These are phyloP conservation scores for Pterophyllum scalare DNA, from an alignment of 2,113 vertebrate species.

Conservation along the genomic window DNA sequence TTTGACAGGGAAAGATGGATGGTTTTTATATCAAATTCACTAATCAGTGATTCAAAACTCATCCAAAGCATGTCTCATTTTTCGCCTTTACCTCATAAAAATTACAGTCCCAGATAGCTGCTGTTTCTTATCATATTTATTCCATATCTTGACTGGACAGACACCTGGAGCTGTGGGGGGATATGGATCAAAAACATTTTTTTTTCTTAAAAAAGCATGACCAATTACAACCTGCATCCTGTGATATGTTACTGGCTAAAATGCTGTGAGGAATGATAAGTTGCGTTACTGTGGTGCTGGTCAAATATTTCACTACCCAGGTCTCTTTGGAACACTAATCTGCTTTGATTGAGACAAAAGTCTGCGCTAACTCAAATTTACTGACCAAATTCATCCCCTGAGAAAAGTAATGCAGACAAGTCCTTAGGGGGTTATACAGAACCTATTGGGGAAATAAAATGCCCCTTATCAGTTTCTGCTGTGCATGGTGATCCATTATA, in stretches of 20 bases:
- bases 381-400: constrained; percentile 4
- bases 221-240: neutral
- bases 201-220: neutral
- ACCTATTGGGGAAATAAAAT: constrained; percentile 1
- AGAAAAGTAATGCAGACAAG: neutral
- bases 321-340: constrained; percentile 20
- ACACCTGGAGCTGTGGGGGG: neutral
- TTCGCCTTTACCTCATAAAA: neutral
- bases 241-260: constrained; percentile 17
- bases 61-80: neutral
- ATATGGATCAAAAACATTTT: neutral
- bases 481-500: neutral
- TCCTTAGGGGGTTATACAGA: neutral
- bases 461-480: neutral
- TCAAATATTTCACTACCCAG: constrained; percentile 38
- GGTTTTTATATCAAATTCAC: constrained; percentile 19
- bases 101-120: neutral
- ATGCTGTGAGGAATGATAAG: constrained; percentile 4
- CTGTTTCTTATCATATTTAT: neutral
- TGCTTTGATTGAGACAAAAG: neutral
- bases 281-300: constrained; percentile 12
- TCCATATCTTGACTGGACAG: accelerated
- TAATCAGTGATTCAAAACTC: constrained; percentile 6
- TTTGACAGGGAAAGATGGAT: constrained; percentile 14
- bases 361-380: constrained; percentile 25